A percentile compares a stretch with the other conserved stretches of the same genome.
These are phyloP conservation scores for Metopolophium dirhodum DNA, from an alignment of 1,140 invertebrate genomes.

Conservation along the genomic window DNA sequence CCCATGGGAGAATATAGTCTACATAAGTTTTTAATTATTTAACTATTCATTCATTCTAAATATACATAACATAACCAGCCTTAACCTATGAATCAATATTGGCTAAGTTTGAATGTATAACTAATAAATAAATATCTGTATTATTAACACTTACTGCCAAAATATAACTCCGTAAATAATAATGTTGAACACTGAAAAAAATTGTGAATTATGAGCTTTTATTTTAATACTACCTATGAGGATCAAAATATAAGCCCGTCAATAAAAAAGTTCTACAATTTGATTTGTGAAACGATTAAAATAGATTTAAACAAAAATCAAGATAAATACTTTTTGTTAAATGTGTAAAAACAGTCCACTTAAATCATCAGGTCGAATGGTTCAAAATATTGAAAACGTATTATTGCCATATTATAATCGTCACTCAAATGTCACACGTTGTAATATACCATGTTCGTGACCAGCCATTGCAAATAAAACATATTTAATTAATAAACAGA, in stretches of 20 bases:
- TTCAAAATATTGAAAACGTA: background rate
- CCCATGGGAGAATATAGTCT: background rate
- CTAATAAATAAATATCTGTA: background rate
- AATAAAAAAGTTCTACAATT: background rate
- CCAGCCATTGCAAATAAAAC: background rate
- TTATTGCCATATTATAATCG: too few species aligned
- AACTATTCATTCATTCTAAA: background rate
- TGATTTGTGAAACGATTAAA: background rate
- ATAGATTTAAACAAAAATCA: background rate
- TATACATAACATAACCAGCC: background rate
- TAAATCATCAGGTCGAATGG: too few species aligned
- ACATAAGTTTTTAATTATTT: background rate
- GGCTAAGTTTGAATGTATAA: background rate
- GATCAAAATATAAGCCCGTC: background rate
- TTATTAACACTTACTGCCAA: background rate
- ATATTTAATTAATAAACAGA: background rate
- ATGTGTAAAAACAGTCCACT: background rate
- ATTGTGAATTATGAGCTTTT: background rate
- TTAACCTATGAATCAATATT: conserved; percentile 7
- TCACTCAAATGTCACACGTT: background rate
- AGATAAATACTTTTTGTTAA: background rate
- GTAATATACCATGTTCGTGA: too few species aligned
- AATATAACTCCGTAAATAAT: background rate
- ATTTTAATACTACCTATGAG: background rate
- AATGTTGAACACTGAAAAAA: background rate